Base-by-base conservation (phyloP, 2,888 invertebrate species). In the Muschampia plurimacula region DNA sequence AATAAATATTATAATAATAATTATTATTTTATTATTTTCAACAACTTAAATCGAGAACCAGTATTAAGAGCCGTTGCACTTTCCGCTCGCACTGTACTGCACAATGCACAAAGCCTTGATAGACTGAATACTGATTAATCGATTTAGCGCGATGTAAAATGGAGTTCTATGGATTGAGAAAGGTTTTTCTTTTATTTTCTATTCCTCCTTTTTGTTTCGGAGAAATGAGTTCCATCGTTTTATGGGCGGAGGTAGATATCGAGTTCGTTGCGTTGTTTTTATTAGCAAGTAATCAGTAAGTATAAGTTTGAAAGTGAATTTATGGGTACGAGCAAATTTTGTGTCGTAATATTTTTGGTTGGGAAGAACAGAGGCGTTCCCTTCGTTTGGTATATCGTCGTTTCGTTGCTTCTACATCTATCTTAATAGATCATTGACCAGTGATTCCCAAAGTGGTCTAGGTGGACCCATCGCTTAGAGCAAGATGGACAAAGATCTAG, bases 41-140 rank as follows among this genome's bases (percentile, higher is more conserved):
- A 41, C 9, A 41, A 8, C 22, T 28, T 7, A 32, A 71, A 77
- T 82, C 80, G 81, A 77, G 77, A 78, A 77, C 69, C 67, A 32
- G 66, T 75, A 75, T 77, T 82, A 79, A 73, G 75, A 52, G 55
- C 49, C 69, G 84, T 85, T 83, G 81, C 82, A 81, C 55, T 57
- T 57, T 4, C 77, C 77, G 74, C 72, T 74, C 77, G 76, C 75
- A 76, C 71, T 49, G 74, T 73, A 80, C 73, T 36, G 13, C 32
- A 32, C 57, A 49, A 15, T 41, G 15, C 39, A 63, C 69, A 44
- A 55, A 57, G 55, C 78, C 78, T 74, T 81, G 84, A 84, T 81
- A 78, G 75, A 74, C 81, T 90, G 89, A 89, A 78, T 74, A 74
- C 81, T 90, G 89, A 90, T 90, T 89, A 89, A 90, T 90, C 86